Evolutionary conservation across 1,140 invertebrate genomes (phyloP).

Genomic region (Caerostris extrusa): DNA sequence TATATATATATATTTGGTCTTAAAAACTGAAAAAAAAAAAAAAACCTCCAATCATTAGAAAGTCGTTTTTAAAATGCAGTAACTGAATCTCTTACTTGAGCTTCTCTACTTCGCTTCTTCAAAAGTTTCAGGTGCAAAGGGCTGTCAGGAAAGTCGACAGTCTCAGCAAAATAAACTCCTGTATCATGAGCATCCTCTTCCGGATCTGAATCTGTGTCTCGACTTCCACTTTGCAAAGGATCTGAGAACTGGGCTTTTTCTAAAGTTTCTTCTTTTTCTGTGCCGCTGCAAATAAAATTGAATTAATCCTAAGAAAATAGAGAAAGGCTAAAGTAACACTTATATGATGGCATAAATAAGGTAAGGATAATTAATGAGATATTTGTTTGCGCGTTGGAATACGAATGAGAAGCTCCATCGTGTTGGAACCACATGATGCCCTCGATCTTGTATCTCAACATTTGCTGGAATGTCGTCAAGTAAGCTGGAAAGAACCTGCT

Average conservation of each 20-base stretch:
- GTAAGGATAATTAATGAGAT: too few species aligned
- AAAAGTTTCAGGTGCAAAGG: conserved; percentile 78
- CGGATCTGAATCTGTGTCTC: conserved; percentile 19
- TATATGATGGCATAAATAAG: too few species aligned
- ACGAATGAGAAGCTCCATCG: too few species aligned
- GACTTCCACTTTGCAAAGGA: conserved; percentile 56
- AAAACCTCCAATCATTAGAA: not conserved
- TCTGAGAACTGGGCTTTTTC: conserved; percentile 70
- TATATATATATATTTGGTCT: too few species aligned
- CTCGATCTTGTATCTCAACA: too few species aligned
- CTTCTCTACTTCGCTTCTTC: conserved; percentile 67
- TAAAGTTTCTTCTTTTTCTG: conserved; percentile 73
- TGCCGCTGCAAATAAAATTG: conserved; percentile 56
- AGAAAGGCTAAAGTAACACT: too few species aligned
- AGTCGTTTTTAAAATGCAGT: not conserved
- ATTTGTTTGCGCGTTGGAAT: too few species aligned
- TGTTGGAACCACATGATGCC: too few species aligned
- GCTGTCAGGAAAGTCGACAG: conserved; percentile 79
- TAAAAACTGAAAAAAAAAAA: too few species aligned
- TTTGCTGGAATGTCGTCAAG: too few species aligned
- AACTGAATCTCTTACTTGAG: conserved; percentile 51
- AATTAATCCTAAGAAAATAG: too few species aligned
- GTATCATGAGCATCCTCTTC: conserved; percentile 29
- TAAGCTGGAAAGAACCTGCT: too few species aligned
- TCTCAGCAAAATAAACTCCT: conserved; percentile 77